Evolutionary conservation across 2,888 invertebrate genomes (phyloP).

Genomic region (Malachius bipustulatus): DNA sequence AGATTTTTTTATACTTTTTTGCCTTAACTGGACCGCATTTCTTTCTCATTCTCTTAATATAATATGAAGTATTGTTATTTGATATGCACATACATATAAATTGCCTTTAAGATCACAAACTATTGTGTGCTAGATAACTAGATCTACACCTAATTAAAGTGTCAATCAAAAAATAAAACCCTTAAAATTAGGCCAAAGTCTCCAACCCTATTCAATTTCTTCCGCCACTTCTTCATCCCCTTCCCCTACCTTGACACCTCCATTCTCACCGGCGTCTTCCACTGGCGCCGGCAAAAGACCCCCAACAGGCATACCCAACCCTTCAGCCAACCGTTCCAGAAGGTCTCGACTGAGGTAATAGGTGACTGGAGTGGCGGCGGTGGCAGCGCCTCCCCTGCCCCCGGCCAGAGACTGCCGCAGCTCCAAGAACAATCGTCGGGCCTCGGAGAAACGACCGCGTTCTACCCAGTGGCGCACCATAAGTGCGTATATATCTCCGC

Average conservation of each 20-base stretch:
- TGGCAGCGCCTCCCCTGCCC: conserved; percentile 22
- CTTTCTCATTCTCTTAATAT: too few species aligned
- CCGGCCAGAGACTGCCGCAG: conserved; percentile 30
- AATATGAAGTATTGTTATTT: too few species aligned
- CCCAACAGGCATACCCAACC: conserved; percentile 30
- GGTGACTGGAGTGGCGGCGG: conserved; percentile 28
- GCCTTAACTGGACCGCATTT: too few species aligned
- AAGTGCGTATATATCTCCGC: conserved; percentile 36
- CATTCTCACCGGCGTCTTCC: conserved; percentile 15
- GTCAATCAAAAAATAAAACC: too few species aligned
- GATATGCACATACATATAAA: too few species aligned
- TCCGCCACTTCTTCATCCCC: conserved; percentile 28
- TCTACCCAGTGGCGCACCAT: conserved; percentile 35
- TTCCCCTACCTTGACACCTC: too few species aligned
- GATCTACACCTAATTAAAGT: too few species aligned
- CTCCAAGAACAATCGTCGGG: conserved; percentile 31
- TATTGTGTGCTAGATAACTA: too few species aligned
- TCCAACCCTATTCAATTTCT: conserved; percentile 25
- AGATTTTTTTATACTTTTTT: too few species aligned
- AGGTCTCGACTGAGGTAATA: conserved; percentile 36
- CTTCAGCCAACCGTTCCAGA: conserved; percentile 32
- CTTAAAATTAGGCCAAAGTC: too few species aligned
- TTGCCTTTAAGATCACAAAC: too few species aligned
- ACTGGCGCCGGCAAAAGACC: conserved; percentile 25
- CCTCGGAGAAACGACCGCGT: conserved; percentile 30